Percentiles rank a stretch among this genome's conserved stretches.
Evolutionary conservation across 92 coral and sea anemone species (phyloP).

Genomic region (Actinostola sp.): DNA sequence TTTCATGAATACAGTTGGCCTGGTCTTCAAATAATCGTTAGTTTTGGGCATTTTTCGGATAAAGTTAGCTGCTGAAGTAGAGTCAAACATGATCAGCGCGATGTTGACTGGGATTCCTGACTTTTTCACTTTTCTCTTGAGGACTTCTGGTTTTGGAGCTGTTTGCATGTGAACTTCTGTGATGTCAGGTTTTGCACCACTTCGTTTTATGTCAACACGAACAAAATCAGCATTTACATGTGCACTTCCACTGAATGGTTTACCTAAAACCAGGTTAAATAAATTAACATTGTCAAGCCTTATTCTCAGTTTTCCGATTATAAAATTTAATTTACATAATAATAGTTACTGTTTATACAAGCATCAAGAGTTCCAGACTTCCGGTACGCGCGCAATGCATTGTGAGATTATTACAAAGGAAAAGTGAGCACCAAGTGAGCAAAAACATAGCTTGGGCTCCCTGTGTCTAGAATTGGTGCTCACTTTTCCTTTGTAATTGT

Average conservation of each 20-base stretch:
- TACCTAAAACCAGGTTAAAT: constrained; percentile 23
- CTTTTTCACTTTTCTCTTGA: constrained; percentile 35
- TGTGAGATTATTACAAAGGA: no score
- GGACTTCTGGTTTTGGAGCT: constrained; percentile 63
- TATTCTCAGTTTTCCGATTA: no score
- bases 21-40: constrained; percentile 40
- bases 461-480: no score
- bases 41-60: constrained; percentile 71
- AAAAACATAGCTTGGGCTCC: no score
- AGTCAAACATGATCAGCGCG: constrained; percentile 78
- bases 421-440: no score
- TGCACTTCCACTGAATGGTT: constrained; percentile 43
- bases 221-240: constrained; percentile 64
- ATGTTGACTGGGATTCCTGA: constrained; percentile 67
- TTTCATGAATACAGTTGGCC: constrained; percentile 57
- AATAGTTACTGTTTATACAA: no score
- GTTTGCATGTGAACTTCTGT: constrained; percentile 64
- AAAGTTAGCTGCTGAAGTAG: constrained; percentile 81
- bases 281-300: neutral
- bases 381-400: no score
- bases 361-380: no score
- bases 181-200: constrained; percentile 16
- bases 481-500: no score
- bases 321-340: no score
- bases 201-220: constrained; percentile 57